Conservation (phyloP, 2,113 vertebrate species). For the Saccopteryx leptura region DNA sequence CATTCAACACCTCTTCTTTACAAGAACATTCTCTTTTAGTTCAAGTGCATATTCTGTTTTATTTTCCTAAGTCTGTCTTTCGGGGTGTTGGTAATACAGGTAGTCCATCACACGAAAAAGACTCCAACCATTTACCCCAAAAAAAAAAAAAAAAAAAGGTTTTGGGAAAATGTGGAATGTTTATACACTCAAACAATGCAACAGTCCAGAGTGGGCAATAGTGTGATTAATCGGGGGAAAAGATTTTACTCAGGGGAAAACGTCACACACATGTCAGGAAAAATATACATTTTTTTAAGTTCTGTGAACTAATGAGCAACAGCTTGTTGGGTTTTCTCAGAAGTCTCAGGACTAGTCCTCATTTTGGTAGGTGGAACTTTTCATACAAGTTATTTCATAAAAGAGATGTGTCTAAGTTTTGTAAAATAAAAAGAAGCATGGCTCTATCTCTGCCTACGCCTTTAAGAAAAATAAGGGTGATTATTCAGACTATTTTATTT, state of each 20-base stretch:
- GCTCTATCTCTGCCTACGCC: neutral
- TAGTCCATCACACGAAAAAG: neutral
- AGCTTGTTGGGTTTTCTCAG: neutral
- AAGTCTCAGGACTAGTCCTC: neutral
- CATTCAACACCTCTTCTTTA: neutral
- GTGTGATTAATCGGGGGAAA: neutral
- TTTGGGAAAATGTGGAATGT: neutral
- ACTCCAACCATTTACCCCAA: neutral
- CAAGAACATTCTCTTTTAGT: neutral
- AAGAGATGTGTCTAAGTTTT: neutral
- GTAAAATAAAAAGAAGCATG: neutral
- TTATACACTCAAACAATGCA: neutral
- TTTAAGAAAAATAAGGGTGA: conserved; percentile 30
- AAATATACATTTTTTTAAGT: neutral
- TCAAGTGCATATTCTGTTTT: neutral
- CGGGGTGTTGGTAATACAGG: neutral
- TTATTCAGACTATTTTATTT: conserved; percentile 55
- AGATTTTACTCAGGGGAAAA: neutral
- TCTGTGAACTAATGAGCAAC: neutral
- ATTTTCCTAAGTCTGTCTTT: neutral
- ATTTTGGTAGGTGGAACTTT: neutral
- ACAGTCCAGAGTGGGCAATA: neutral
- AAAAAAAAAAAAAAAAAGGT: too few relatives aligned
- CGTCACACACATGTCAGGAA: neutral
- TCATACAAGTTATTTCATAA: neutral